Evolutionary conservation across 2,797 vertebrate genomes (phyloP), one percentile per base, ranked within the genome.

Genomic region (Neostethus bicornis): DNA sequence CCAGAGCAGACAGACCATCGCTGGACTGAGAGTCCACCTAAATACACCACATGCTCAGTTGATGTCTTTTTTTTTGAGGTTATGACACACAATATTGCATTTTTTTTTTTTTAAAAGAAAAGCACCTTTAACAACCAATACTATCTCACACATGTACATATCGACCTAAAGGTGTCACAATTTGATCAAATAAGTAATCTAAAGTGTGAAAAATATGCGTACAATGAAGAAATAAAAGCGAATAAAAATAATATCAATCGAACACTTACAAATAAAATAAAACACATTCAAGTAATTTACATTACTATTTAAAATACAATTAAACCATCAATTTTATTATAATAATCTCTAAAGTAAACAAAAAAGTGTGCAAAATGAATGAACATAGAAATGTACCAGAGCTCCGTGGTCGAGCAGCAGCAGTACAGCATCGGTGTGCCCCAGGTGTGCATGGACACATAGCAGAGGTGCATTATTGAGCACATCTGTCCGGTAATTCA

Each of bases 381-480:
- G 12, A 14, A 34, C 4, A 34, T n/a, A 35, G 16, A 34, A 35
- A 7, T 4, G 14, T 2, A 89, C 87, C 80, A 86, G 94, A 34
- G 95, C 96, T 12, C 95, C 95, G 0, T 94, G 96, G 83, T 99
- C 97, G 39, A 99, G 65, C 60, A 99, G 91, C 82, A 98, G 80
- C 1, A 89, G 90, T 58, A 96, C 94, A 52, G 95, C 97, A 77
- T 99, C 97, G 0, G 86, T 80, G 51, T 99, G 96, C 1, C 97
- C 97, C 76, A 99, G 91, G 82, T 98, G 96, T 16, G 96, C 93
- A 0, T 98, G 95, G 20, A 97, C 96, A 17, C 96, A 98, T 38
- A 99, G 56, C 51, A 98, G 73, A 4, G 97, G 96, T 14, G 96
- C 95, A 1, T 92, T 96, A 88, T 94, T 96, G 60, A 98, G 90